A percentile compares a stretch with the other conserved stretches of the same genome.
These are phyloP conservation scores for Lumbricus terrestris DNA, from an alignment of 2,888 invertebrate species.

Conservation along the genomic window DNA sequence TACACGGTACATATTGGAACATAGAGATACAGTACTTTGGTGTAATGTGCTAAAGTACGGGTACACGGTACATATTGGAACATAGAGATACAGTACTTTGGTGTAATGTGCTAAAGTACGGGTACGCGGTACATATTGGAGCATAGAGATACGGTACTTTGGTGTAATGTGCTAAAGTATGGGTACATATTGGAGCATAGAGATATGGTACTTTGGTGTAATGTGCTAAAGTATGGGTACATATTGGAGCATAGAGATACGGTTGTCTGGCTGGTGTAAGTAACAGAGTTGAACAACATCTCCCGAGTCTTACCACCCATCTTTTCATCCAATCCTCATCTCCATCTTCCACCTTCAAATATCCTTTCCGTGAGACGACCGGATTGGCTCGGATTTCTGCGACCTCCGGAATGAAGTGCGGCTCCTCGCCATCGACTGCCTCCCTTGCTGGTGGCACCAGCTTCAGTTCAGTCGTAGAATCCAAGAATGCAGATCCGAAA, in stretches of 20 bases:
- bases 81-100: too few species aligned
- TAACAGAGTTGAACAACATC: neutral
- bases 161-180: neutral
- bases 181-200: too few species aligned
- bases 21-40: too few species aligned
- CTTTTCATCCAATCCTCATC: constrained; percentile 90
- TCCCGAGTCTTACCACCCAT: constrained; percentile 80
- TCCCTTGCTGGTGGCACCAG: neutral
- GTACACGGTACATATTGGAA: too few species aligned
- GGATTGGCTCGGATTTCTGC: constrained; percentile 69
- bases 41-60: too few species aligned
- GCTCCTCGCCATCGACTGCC: constrained; percentile 36
- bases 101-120: neutral
- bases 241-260: too few species aligned
- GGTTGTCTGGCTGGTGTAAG: neutral
- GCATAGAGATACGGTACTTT: too few species aligned
- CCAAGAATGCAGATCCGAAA: constrained; percentile 13
- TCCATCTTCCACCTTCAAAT: constrained; percentile 95
- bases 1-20: too few species aligned
- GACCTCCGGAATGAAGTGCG: constrained; percentile 50
- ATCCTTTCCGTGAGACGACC: constrained; percentile 92
- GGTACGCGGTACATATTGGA: too few species aligned
- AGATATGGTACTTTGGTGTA: too few species aligned
- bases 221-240: neutral
- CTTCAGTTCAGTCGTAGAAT: constrained; percentile 15